Evolutionary conservation across 2,888 invertebrate genomes (phyloP), one percentile per base, ranked within the genome.

Genomic region (Maniola hyperantus): DNA sequence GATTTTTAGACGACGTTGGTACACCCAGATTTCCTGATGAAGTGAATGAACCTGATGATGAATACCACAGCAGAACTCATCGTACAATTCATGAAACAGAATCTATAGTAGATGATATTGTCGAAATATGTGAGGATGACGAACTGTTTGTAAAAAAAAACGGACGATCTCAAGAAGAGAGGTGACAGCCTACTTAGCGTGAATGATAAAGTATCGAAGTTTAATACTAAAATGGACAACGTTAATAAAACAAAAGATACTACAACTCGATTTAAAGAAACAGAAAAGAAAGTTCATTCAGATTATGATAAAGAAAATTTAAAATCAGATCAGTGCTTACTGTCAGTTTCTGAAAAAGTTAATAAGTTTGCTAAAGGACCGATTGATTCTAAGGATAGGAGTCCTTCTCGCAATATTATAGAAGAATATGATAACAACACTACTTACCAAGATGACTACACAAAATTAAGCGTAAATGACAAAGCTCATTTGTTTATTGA

Each of bases 41-140:
- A 77, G 94, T 96, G 0, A 94, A 93, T 75, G 96, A 96, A 81
- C 96, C 96, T 0, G 96, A 96, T 72, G 96, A 96, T 76, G 94
- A 93, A 44, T 87, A 89, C 11, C 81, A 79, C 15, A 87, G 81
- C 69, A 82, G 88, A 54, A 77, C 83, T 42, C 77, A 92, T 73
- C 86, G 89, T 62, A 89, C 85, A 0, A 93, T 93, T 33, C 91
- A 91, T 70, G 95, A 96, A 87, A 91, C 94, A 26, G 95, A 94
- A 72, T 93, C 94, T 33, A 93, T 94, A 44, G 93, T 93, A 0
- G 94, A 95, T 75, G 91, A 92, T 66, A 92, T 93, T 70, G 86
- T 93, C 46, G 93, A 93, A 79, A 93, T 93, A 74, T 85, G 88
- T 69, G 93, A 93, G 74, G 93, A 93, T 62, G 93, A 93, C 64